Percentiles rank a stretch among this genome's conserved stretches.
These are phyloP conservation scores for Rotaria magnacalcarata DNA, from an alignment of 2,888 invertebrate genomes.

Conservation along the genomic window DNA sequence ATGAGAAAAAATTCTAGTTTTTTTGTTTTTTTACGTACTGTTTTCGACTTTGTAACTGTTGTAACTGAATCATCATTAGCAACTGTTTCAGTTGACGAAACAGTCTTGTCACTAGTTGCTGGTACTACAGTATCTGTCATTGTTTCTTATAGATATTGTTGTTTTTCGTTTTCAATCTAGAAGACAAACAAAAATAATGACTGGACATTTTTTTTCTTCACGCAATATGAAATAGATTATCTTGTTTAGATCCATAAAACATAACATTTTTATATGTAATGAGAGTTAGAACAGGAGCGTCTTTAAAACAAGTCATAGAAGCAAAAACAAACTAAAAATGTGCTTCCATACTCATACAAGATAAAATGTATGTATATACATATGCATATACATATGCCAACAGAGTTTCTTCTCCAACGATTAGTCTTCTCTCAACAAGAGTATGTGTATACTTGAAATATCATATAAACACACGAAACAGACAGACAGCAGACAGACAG, in stretches of 20 bases:
- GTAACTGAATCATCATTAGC: slow-evolving; percentile 12
- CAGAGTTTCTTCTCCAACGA: not conserved
- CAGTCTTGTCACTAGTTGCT: not conserved
- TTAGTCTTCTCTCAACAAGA: not conserved
- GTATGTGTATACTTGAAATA: not conserved
- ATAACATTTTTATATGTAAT: not conserved
- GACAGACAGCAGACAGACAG: not conserved
- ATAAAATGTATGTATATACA: not conserved
- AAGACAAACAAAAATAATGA: not conserved
- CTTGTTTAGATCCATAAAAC: not conserved
- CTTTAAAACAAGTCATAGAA: not conserved
- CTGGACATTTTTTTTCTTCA: not conserved
- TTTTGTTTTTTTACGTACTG: not conserved
- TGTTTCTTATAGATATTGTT: not conserved
- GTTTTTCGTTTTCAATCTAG: not conserved
- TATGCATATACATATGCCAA: not conserved
- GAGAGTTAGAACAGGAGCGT: not conserved
- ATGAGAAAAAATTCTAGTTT: too few relatives aligned
- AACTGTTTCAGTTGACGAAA: slow-evolving; percentile 19
- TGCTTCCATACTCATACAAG: not conserved
- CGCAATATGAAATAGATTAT: not conserved
- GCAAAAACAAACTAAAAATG: not conserved
- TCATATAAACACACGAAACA: not conserved
- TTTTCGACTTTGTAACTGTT: not conserved
- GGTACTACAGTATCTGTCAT: not conserved